phyloP scores from a whole-genome alignment of 2,113 vertebrate species.

The Solenodon paradoxus region DNA sequence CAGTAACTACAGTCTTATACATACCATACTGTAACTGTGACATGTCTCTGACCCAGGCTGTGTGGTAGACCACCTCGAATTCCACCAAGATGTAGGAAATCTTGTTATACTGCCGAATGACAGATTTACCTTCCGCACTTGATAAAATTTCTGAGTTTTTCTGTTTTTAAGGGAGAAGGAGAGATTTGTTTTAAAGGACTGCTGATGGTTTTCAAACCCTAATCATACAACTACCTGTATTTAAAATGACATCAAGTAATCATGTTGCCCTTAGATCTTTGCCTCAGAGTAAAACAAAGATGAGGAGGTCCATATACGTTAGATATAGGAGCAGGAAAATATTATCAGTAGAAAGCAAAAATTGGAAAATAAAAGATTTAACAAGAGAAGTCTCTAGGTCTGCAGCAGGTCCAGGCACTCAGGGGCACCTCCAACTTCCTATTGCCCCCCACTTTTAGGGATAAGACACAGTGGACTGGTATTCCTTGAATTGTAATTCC shows the following conservation, averaged over 20 bases:
- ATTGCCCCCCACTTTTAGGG: neutral
- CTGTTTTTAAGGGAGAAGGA: conserved; percentile 72
- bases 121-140: conserved; percentile 84
- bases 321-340: neutral
- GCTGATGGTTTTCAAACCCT: neutral
- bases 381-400: neutral
- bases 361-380: neutral
- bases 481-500: neutral
- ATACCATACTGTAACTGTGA: conserved; percentile 82
- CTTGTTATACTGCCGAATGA: conserved; percentile 86
- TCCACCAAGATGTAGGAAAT: conserved; percentile 84
- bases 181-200: conserved; percentile 1
- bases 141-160: conserved; percentile 86
- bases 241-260: neutral
- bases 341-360: neutral
- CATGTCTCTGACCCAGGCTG: conserved; percentile 85
- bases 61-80: conserved; percentile 85
- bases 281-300: neutral
- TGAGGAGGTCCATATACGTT: neutral
- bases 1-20: conserved; percentile 27
- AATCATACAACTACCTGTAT: neutral
- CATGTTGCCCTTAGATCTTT: neutral
- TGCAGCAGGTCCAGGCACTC: neutral
- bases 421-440: neutral
- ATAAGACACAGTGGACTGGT: neutral